Conservation (phyloP, 2,888 invertebrate species). For the Cantharis lateralis region DNA sequence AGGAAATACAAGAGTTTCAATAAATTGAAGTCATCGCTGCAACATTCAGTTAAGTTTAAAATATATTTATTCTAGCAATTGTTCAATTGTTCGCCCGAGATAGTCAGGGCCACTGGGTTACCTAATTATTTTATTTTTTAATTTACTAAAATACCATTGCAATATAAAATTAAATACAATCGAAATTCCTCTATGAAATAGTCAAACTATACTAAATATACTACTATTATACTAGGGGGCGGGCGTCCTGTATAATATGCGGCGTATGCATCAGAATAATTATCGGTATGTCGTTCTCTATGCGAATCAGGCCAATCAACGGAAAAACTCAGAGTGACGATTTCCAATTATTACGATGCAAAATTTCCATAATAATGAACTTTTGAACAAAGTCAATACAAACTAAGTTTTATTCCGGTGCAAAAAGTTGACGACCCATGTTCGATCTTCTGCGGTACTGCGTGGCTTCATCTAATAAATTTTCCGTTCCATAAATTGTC, state of each 20-base stretch:
- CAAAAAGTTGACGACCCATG: neutral
- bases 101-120: no score
- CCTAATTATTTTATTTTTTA: no score
- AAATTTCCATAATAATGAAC: neutral
- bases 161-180: no score
- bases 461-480: neutral
- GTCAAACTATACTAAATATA: no score
- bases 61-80: no score
- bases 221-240: no score
- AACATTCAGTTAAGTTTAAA: no score
- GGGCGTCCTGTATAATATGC: neutral
- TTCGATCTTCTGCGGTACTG: neutral
- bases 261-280: neutral
- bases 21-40: no score
- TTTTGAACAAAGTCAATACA: neutral
- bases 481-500: neutral
- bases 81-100: no score
- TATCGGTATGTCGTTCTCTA: neutral
- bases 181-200: no score
- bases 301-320: neutral
- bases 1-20: no score
- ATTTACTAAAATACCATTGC: no score
- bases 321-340: neutral
- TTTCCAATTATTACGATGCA: neutral
- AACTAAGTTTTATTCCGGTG: neutral